Evolutionary conservation across 2,888 invertebrate species (phyloP).

Genomic region (Oasisia sp.): DNA sequence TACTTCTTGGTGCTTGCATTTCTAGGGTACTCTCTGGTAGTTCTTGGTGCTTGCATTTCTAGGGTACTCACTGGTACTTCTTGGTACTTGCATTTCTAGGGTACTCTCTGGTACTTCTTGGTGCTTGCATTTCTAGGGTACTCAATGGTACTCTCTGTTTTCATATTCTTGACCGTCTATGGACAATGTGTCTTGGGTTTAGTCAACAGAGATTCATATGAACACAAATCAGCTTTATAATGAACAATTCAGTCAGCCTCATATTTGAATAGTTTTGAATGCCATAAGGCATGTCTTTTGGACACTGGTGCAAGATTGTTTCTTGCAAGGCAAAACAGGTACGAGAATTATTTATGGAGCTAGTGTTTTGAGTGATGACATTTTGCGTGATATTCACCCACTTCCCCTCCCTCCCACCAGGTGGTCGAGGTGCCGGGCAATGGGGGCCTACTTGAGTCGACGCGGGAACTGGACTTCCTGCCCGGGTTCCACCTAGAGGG

Average conservation of each 20-base stretch:
- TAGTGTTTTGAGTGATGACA: background rate
- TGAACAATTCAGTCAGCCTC: background rate
- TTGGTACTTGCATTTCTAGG: too few species aligned
- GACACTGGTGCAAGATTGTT: background rate
- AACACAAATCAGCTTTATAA: background rate
- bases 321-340: background rate
- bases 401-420: constrained; percentile 73
- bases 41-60: too few species aligned
- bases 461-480: constrained; percentile 84
- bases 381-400: background rate
- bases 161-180: background rate
- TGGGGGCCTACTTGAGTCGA: constrained; percentile 88
- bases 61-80: too few species aligned
- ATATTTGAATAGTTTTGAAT: background rate
- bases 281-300: background rate
- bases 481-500: constrained; percentile 97
- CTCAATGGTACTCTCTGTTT: too few species aligned
- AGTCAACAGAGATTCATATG: background rate
- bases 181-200: background rate
- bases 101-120: too few species aligned
- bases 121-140: too few species aligned
- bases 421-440: constrained; percentile 84
- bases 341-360: background rate
- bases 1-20: too few species aligned
- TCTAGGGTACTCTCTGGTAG: too few species aligned